phyloP scores from a whole-genome alignment of 2,113 vertebrate species.

The Bungarus multicinctus region DNA sequence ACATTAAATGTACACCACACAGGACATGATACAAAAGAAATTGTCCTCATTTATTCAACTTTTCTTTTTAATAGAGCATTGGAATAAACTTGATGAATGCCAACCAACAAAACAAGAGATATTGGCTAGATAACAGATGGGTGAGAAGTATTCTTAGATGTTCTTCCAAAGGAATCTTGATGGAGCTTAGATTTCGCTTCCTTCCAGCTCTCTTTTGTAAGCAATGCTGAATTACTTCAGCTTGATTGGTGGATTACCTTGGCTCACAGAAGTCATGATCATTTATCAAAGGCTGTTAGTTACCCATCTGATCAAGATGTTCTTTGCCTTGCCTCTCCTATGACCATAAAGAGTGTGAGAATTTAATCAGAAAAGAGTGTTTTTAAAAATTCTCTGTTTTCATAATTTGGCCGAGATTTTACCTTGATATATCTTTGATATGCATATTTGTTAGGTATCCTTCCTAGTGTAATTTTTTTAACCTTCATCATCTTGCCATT shows the following conservation, averaged over 20 bases:
- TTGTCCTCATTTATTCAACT: neutral
- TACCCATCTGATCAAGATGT: neutral
- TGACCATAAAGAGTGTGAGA: neutral
- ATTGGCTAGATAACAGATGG: neutral
- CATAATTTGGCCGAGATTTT: too few species aligned
- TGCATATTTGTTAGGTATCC: too few species aligned
- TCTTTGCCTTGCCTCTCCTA: neutral
- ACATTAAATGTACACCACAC: neutral
- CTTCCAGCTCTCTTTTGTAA: neutral
- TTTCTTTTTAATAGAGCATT: neutral
- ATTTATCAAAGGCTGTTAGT: neutral
- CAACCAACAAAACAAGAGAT: neutral
- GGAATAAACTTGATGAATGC: neutral
- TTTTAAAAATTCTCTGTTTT: too few species aligned
- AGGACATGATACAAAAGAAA: neutral
- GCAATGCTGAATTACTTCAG: neutral
- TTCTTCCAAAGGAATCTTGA: neutral
- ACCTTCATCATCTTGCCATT: too few species aligned
- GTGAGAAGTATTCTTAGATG: neutral
- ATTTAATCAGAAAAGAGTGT: too few species aligned
- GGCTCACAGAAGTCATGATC: neutral
- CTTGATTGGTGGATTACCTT: neutral
- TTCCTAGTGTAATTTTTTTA: too few species aligned
- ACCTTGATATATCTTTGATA: too few species aligned
- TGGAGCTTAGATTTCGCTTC: neutral